A percentile compares a stretch with the other conserved stretches of the same genome.
Evolutionary conservation across 2,888 invertebrate species (phyloP).

Genomic region (Linyphia triangularis): DNA sequence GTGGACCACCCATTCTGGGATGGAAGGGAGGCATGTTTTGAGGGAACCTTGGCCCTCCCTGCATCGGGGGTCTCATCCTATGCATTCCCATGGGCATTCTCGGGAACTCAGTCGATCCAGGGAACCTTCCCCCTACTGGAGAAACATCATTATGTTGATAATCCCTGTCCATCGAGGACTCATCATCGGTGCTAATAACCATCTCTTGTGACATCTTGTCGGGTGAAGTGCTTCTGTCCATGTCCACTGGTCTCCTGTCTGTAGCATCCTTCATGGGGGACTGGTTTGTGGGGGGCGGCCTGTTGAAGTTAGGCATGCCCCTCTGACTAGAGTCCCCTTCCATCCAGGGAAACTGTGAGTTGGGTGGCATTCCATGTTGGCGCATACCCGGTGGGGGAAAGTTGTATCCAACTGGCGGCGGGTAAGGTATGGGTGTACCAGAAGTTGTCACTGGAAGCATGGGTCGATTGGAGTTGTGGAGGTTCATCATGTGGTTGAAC

Average conservation of each 20-base stretch:
- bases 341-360: slow-evolving; percentile 52
- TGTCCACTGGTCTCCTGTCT: slow-evolving; percentile 31
- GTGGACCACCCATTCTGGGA: slow-evolving; percentile 56
- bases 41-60: slow-evolving; percentile 34
- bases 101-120: slow-evolving; percentile 46
- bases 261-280: slow-evolving; percentile 33
- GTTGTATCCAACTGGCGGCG: slow-evolving; percentile 51
- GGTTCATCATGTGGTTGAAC: slow-evolving; percentile 35
- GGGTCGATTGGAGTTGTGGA: slow-evolving; percentile 17
- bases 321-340: slow-evolving; percentile 5
- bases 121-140: slow-evolving; percentile 25
- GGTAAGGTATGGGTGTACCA: slow-evolving; percentile 61
- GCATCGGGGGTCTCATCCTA: slow-evolving; percentile 46
- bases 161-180: slow-evolving; percentile 68
- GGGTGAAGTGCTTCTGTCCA: slow-evolving; percentile 28
- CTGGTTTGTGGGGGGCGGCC: slow-evolving; percentile 21
- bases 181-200: slow-evolving; percentile 68
- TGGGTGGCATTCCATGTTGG: slow-evolving; percentile 33
- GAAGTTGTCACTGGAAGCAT: slow-evolving; percentile 44
- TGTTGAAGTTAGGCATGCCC: not conserved
- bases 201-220: slow-evolving; percentile 63
- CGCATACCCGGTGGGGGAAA: slow-evolving; percentile 67
- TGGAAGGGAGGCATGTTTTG: slow-evolving; percentile 27
- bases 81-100: slow-evolving; percentile 61
- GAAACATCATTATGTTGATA: slow-evolving; percentile 33